A percentile compares a stretch with the other conserved stretches of the same genome.
Evolutionary conservation across 37 sponge, comb jelly and placozoan genomes (phyloP).

Genomic region (Aplysina aerophoba): DNA sequence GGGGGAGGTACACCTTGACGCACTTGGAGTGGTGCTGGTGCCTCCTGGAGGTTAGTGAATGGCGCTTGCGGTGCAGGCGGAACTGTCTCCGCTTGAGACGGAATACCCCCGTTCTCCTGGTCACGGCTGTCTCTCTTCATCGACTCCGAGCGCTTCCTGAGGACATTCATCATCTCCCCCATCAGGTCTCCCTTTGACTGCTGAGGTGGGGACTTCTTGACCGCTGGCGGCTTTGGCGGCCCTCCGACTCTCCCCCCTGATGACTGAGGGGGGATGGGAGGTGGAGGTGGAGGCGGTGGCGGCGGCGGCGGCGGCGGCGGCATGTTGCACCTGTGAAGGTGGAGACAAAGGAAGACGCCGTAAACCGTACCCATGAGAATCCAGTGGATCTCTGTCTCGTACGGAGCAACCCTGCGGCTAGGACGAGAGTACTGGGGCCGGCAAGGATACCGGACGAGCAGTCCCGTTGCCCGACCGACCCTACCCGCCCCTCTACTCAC

Average conservation of each 20-base stretch:
- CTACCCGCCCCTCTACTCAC: too few species aligned
- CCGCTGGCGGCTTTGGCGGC: neutral
- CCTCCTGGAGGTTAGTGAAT: neutral
- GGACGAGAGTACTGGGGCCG: too few species aligned
- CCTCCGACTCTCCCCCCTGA: neutral
- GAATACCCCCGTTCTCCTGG: neutral
- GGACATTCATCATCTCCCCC: slow-evolving; percentile 26
- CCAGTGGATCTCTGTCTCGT: too few species aligned
- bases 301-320: slow-evolving; percentile 33
- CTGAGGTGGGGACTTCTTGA: slow-evolving; percentile 7
- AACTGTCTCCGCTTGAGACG: neutral
- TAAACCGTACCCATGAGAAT: too few species aligned
- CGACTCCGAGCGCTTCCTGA: slow-evolving; percentile 16
- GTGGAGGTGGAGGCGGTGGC: slow-evolving; percentile 36
- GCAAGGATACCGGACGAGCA: too few species aligned
- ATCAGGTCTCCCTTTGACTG: slow-evolving; percentile 22
- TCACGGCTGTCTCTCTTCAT: neutral
- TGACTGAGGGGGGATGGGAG: neutral
- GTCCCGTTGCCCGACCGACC: too few species aligned
- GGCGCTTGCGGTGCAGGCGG: neutral
- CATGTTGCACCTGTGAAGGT: neutral
- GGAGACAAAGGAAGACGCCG: too few species aligned
- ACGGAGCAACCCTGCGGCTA: too few species aligned
- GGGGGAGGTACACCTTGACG: slow-evolving; percentile 4
- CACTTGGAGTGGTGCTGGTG: slow-evolving; percentile 21